Evolutionary conservation across 2,888 invertebrate genomes (phyloP).

Genomic region (Cephus pulcher): DNA sequence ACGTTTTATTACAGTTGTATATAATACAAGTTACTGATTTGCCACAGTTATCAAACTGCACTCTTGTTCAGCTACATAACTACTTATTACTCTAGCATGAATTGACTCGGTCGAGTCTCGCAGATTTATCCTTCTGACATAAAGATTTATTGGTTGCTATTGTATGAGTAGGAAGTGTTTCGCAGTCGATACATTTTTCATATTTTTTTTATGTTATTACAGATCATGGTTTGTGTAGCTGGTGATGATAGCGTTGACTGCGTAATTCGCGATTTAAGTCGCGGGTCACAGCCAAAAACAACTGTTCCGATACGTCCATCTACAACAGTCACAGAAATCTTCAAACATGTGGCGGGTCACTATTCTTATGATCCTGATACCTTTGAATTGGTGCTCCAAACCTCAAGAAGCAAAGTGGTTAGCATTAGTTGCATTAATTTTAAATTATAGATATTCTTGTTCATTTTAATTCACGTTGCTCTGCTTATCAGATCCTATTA

Average conservation of each 20-base stretch:
- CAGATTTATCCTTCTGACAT: not conserved
- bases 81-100: not conserved
- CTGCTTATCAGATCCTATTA: slow-evolving; percentile 60
- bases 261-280: slow-evolving; percentile 54
- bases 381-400: slow-evolving; percentile 64
- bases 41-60: not conserved
- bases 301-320: slow-evolving; percentile 61
- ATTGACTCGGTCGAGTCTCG: not conserved
- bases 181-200: not conserved
- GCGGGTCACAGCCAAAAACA: slow-evolving; percentile 38
- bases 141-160: not conserved
- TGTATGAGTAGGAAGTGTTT: not conserved
- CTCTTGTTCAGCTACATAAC: not conserved
- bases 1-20: not conserved
- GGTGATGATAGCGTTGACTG: slow-evolving; percentile 64
- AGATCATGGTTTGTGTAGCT: slow-evolving; percentile 68
- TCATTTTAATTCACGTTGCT: not conserved
- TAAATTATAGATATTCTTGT: slow-evolving; percentile 1
- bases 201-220: slow-evolving; percentile 32
- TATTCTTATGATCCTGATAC: slow-evolving; percentile 67
- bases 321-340: slow-evolving; percentile 65
- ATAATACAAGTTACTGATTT: not conserved
- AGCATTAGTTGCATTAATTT: slow-evolving; percentile 8
- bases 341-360: slow-evolving; percentile 66
- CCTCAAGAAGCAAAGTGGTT: slow-evolving; percentile 14